Evolutionary conservation across 2,888 invertebrate genomes (phyloP).

Genomic region (Drosophila atroscutellata): DNA sequence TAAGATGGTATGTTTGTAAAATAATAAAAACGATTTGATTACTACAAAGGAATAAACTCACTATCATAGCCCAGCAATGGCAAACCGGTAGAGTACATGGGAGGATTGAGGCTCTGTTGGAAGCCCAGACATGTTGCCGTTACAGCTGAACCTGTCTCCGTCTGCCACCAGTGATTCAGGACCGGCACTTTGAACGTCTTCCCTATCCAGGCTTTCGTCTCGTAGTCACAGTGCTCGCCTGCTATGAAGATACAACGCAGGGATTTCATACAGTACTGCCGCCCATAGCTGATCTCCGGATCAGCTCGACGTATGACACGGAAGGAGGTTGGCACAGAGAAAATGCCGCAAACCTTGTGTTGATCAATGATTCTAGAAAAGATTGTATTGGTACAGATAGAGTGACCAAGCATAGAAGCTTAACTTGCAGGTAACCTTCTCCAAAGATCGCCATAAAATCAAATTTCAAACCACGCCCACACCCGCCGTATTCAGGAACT

Average conservation of each 20-base stretch:
- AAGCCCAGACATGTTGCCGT: constrained; percentile 93
- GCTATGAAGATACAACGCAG: constrained; percentile 92
- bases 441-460: too few relatives aligned
- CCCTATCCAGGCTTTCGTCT: constrained; percentile 93
- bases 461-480: too few relatives aligned
- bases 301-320: constrained; percentile 93
- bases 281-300: constrained; percentile 89
- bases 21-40: background rate
- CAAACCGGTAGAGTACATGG: constrained; percentile 92
- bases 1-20: constrained; percentile 25
- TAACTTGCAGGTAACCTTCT: too few relatives aligned
- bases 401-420: too few relatives aligned
- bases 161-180: constrained; percentile 99
- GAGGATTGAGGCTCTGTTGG: constrained; percentile 89
- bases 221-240: constrained; percentile 97
- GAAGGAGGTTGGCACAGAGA: constrained; percentile 96
- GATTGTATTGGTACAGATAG: background rate
- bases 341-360: constrained; percentile 93
- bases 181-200: constrained; percentile 90
- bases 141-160: constrained; percentile 96
- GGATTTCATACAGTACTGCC: constrained; percentile 90
- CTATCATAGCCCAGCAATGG: constrained; percentile 95
- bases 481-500: too few relatives aligned
- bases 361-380: constrained; percentile 91
- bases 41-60: constrained; percentile 84